Base-by-base conservation (phyloP, 1,140 invertebrate genomes). In the Odontomachus brunneus region DNA sequence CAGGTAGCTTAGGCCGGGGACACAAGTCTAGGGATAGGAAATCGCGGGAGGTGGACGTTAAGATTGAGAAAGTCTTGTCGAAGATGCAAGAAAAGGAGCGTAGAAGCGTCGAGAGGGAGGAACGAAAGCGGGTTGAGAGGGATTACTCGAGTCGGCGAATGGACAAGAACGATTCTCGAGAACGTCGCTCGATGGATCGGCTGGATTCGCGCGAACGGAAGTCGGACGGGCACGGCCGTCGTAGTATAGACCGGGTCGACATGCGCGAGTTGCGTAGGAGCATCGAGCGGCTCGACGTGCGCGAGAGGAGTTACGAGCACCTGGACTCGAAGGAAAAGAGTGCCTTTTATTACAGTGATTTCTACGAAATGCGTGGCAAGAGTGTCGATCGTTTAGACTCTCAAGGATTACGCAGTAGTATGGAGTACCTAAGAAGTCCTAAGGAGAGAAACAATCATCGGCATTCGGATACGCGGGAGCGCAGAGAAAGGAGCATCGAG, bases 1-100 rank as follows among this genome's bases (percentile, higher is more conserved):
- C 94, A 2, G 92, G 93, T 69, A 94, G 94, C 72, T 91, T 94
- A 82, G 93, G 92, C 11, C 86, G 92, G 1, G 84, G 80, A 19
- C 86, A 91, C 51, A 93, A 89, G 33, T 84, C 85, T 5, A 71
- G 87, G 9, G 92, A 93, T 2, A 91, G 90, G 11, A 89, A 88
- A 38, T 44, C 14, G 26, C 67, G 67, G 11, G 87, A 88, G 19
- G 29, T 33, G 5, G 87, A 87, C 7, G 19, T 57, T 3, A 88
- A 74, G 15, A 1, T 74, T 9, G 87, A 88, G 29, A 82, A 84
- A 22, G 26, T 57, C 5, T 71, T 92, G 0, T 88, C 89, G 3
- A 93, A 91, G 62, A 82, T 88, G 7, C 83, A 89, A 7, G 92
- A 93, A 3, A 94, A 93, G 62, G 93, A 94, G 7, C 87, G 90